Base-by-base conservation (phyloP, 2,113 vertebrate genomes). In the Pelecanus crispus region DNA sequence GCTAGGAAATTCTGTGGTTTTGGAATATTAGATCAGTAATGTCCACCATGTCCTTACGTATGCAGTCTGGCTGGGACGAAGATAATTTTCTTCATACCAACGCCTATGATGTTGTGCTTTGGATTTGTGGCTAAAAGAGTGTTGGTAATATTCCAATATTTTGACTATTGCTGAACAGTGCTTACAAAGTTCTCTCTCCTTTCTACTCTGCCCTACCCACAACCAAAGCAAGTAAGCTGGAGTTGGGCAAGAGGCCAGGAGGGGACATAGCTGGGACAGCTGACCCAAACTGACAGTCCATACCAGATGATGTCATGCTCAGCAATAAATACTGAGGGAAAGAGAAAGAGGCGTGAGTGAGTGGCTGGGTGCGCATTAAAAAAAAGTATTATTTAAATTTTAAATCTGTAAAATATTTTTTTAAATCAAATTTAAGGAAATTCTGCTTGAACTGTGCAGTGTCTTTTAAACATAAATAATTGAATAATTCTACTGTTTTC, bases 61-160 rank as follows among this genome's bases (percentile, higher is more conserved):
- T 1, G 2, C 6, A 50, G 3, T 26, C 29, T 50, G 31, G 2
- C 24, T 85, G 7, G 6, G 11, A 32, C 2, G 2, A 81, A 22
- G 11, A 68, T 34, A 34, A 42, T 86, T 66, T 78, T 70, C 21
- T 68, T 82, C 36, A 65, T 65, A 66, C 4, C 20, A 81, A n/a
- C 6, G 9, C 16, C 45, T 59, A 3, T 29, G 28, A 62, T 22
- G 25, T 17, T 32, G 5, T 62, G 17, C 3, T 92, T 82, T 70
- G 55, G 13, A 44, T 45, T 50, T 79, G 19, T 40, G 13, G 10
- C 7, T 71, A 50, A 66, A 65, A 75, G 2, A 18, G 6, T 11
- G 4, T 10, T 50, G 18, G 10, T 31, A 45, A 70, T 44, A 50
- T 26, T 22, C 55, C 10, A 31, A 3, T 70, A 50, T 29, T 61